Evolutionary conservation across 2,888 invertebrate species (phyloP), one percentile per base, ranked within the genome.

Genomic region (Scaptomyza flava): DNA sequence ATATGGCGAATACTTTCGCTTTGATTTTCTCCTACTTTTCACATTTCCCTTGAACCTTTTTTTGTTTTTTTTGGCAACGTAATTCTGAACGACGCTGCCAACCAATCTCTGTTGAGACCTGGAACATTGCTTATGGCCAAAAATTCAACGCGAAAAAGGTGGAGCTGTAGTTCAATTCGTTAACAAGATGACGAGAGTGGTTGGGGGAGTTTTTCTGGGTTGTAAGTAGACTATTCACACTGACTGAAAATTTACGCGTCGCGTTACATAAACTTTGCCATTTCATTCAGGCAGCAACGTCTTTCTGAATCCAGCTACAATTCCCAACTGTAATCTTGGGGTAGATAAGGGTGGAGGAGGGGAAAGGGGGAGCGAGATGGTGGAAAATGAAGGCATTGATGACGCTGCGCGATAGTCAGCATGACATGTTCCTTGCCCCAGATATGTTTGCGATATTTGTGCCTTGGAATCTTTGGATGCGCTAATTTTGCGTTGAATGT

Each of bases 121-220:
- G 17, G 45, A 54, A 58, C 61, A 61, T 56, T 68, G 56, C 72
- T 64, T 50, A 56, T 59, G 62, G 53, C 54, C 69, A 70, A 43
- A 20, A 58, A 50, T 38, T 20, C 62, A 69, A 82, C 81, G 84
- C 72, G 68, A 77, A 83, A 83, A 83, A 83, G 88, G 82, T 87
- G 82, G 82, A 83, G 82, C 83, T 67, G 74, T 78, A 80, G 88
- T 86, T 83, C 82, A 80, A 82, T 87, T 86, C 88, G 86, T 83
- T 87, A 87, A 78, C 74, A 78, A 75, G 79, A 50, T 56, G 30
- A 33, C 43, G 46, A 45, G 14, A 42, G 14, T 34, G 50, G 17
- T 17, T 31, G 41, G 41, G 11, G n/a, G 33, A n/a, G 34, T 20
- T 6, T 4, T 1, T 2, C 17, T 11, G 3, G 11, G 4, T n/a